phyloP scores from a whole-genome alignment of 1,140 invertebrate species.

The Lethrus apterus region DNA sequence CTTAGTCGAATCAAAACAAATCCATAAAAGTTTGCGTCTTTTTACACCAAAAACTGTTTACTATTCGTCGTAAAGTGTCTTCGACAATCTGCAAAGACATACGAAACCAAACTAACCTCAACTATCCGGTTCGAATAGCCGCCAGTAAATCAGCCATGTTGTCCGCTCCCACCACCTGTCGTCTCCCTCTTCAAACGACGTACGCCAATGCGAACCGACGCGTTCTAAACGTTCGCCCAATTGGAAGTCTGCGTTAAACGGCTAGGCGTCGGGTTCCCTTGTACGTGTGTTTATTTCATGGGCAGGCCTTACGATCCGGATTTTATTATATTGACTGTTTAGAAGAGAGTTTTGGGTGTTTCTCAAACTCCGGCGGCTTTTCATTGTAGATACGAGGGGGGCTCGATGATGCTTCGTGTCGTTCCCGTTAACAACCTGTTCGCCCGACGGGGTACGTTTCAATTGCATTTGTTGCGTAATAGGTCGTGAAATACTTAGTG shows the following conservation, averaged over 20 bases:
- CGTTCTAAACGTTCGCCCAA: too few species aligned
- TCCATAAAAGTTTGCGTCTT: too few species aligned
- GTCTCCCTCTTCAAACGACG: slow-evolving; percentile 16
- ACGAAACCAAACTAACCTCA: slow-evolving; percentile 34
- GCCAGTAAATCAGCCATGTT: slow-evolving; percentile 41
- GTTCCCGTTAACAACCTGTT: too few species aligned
- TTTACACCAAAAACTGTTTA: too few species aligned
- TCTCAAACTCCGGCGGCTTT: neutral
- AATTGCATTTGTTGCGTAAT: too few species aligned
- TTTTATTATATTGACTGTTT: slow-evolving; percentile 40
- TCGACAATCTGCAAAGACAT: slow-evolving; percentile 23
- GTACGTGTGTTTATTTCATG: slow-evolving; percentile 38
- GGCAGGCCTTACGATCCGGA: slow-evolving; percentile 34
- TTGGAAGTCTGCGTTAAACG: too few species aligned
- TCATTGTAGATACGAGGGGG: too few species aligned
- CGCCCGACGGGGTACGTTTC: too few species aligned
- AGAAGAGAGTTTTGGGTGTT: slow-evolving; percentile 34
- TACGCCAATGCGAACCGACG: slow-evolving; percentile 4
- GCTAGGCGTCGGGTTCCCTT: slow-evolving; percentile 24
- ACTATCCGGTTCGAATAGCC: slow-evolving; percentile 19
- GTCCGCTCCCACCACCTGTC: slow-evolving; percentile 24
- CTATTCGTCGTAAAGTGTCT: too few species aligned
- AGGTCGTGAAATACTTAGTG: too few species aligned
- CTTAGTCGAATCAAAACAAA: too few species aligned
- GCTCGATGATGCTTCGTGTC: too few species aligned